Percentiles rank a stretch among this genome's conserved stretches.
These are phyloP conservation scores for Nibea coibor DNA, from an alignment of 2,113 vertebrate genomes.

Conservation along the genomic window DNA sequence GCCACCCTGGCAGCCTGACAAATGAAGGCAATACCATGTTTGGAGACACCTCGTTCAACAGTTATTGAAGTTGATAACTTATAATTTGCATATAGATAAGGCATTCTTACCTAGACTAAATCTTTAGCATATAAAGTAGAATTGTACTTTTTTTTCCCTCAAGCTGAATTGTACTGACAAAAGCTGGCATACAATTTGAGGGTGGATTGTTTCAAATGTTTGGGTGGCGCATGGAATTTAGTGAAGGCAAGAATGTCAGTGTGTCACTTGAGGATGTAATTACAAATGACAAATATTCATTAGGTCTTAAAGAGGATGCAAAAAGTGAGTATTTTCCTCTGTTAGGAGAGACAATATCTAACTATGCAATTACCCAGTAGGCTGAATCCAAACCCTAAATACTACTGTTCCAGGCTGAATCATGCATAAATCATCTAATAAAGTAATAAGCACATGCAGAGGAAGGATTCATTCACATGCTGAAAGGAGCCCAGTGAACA, in stretches of 20 bases:
- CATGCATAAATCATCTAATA: constrained; percentile 58
- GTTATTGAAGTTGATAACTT: constrained; percentile 84
- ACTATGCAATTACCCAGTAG: constrained; percentile 57
- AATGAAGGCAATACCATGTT: constrained; percentile 81
- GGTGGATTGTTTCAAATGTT: constrained; percentile 64
- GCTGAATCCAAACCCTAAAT: constrained; percentile 49
- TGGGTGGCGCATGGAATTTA: constrained; percentile 52
- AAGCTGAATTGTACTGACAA: constrained; percentile 65
- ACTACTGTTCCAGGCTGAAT: constrained; percentile 52
- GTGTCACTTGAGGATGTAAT: constrained; percentile 66
- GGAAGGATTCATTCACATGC: constrained; percentile 20
- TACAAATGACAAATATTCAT: constrained; percentile 73
- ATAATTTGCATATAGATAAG: constrained; percentile 88
- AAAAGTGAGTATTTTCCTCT: constrained; percentile 43
- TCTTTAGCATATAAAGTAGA: constrained; percentile 84
- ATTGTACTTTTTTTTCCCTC: constrained; percentile 58
- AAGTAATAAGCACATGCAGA: constrained; percentile 34
- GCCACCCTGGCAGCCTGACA: constrained; percentile 79
- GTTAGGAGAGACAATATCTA: constrained; percentile 56
- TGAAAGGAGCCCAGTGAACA: constrained; percentile 25
- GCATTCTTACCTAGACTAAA: constrained; percentile 81
- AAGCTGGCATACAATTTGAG: constrained; percentile 61
- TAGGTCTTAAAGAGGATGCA: constrained; percentile 43
- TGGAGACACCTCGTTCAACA: constrained; percentile 79
- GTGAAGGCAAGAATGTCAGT: constrained; percentile 42